A percentile compares a stretch with the other conserved stretches of the same genome.
Conservation (phyloP, 2,888 invertebrate genomes). For the Cheilosia variabilis region DNA sequence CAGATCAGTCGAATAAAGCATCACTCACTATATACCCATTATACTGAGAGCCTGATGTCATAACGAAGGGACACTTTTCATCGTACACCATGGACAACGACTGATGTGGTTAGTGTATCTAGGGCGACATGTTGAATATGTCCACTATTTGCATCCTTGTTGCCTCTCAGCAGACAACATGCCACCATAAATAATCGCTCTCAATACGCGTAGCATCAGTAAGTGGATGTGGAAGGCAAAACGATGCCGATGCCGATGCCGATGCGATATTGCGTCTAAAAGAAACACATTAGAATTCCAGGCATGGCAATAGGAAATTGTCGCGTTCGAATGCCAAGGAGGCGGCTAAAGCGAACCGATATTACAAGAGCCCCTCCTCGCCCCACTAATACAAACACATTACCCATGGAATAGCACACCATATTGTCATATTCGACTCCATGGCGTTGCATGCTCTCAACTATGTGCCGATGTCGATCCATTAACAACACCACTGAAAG, state of each 20-base stretch:
- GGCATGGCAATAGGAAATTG: slow-evolving; percentile 62
- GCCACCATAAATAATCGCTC: slow-evolving; percentile 62
- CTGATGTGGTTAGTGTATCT: slow-evolving; percentile 26
- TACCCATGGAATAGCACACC: slow-evolving; percentile 21
- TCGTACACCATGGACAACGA: slow-evolving; percentile 9
- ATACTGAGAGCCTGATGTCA: slow-evolving; percentile 61
- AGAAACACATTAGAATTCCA: slow-evolving; percentile 65
- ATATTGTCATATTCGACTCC: slow-evolving; percentile 35
- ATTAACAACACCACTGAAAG: slow-evolving; percentile 68
- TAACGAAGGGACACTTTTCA: slow-evolving; percentile 28
- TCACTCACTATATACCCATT: slow-evolving; percentile 28
- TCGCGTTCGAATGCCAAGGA: slow-evolving; percentile 47
- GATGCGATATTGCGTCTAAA: slow-evolving; percentile 35
- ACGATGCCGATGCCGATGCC: slow-evolving; percentile 31
- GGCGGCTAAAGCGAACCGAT: slow-evolving; percentile 13
- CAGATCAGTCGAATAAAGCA: neutral
- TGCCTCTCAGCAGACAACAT: slow-evolving; percentile 39
- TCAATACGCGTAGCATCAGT: slow-evolving; percentile 20
- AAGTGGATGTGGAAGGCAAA: slow-evolving; percentile 26
- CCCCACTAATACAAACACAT: slow-evolving; percentile 2
- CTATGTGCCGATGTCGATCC: slow-evolving; percentile 50
- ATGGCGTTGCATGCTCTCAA: neutral
- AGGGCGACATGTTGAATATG: slow-evolving; percentile 52
- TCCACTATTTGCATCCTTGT: slow-evolving; percentile 38
- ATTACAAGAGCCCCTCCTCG: slow-evolving; percentile 26